Evolutionary conservation across 1,140 invertebrate genomes (phyloP).

Genomic region (Trinorchestia longiramus): DNA sequence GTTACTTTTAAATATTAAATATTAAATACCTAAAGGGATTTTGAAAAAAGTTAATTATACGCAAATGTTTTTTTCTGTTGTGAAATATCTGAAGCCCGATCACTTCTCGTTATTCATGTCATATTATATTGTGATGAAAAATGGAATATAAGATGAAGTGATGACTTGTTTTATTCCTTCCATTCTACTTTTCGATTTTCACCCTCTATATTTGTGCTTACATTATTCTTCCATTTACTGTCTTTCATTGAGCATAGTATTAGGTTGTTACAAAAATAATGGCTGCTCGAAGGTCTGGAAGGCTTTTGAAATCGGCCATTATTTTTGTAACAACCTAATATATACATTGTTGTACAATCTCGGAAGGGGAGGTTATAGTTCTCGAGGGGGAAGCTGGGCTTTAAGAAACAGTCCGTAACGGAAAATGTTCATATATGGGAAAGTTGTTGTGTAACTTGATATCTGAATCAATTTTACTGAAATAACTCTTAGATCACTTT

Average conservation of each 20-base stretch:
- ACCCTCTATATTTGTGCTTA: background rate
- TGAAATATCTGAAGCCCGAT: background rate
- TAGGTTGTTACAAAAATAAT: too few relatives aligned
- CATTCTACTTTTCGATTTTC: background rate
- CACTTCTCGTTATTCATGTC: background rate
- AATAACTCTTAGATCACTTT: too few relatives aligned
- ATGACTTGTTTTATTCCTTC: background rate
- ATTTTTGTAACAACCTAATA: too few relatives aligned
- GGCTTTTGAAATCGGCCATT: too few relatives aligned
- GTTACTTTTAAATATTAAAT: background rate
- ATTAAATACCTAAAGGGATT: background rate
- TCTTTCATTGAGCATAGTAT: background rate
- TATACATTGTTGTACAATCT: too few relatives aligned
- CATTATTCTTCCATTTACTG: background rate
- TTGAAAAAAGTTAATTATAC: background rate
- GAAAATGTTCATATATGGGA: too few relatives aligned
- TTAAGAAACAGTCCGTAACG: too few relatives aligned
- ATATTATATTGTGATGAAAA: background rate
- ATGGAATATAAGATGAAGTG: background rate
- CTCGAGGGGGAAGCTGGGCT: too few relatives aligned
- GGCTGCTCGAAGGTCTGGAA: too few relatives aligned
- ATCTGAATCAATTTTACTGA: too few relatives aligned
- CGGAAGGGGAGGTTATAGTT: too few relatives aligned
- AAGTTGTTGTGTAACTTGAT: too few relatives aligned
- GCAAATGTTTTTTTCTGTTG: background rate